Base-by-base conservation (phyloP, 2,888 invertebrate genomes). In the Falcaria lacertinaria region DNA sequence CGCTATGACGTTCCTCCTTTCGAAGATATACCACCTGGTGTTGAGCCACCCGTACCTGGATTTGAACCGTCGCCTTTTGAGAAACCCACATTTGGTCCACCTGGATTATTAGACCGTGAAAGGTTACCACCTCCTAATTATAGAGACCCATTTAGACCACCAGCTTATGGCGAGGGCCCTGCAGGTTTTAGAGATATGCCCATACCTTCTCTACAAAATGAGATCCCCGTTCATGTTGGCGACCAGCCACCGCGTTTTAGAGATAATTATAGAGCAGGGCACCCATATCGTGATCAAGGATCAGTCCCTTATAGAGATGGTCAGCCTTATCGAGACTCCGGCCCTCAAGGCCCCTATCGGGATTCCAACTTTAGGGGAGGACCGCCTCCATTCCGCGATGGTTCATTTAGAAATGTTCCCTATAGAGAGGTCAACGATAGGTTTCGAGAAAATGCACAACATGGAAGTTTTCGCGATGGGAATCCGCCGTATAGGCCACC, bases 11-110 rank as follows among this genome's bases (percentile, higher is more conserved):
- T 54, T 6, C 82, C 84, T 15, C 72, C 89, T 41, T 91, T 91
- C 59, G 92, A 92, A 57, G 90, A 91, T 34, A 86, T 90, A 44
- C 92, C 92, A 13, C 92, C 92, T 6, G 92, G 92, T 11, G 92
- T 92, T 1, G 92, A 92, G 62, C 92, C 92, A 4, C 90, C 92
- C 0, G 90, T 91, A 15, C 92, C 92, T 33, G 92, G 92, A 16
- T 91, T 91, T 64, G 92, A 92, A 64, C 88, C 89, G 16, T 86
- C 91, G 1, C 89, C 90, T 8, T 90, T 90, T 59, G 90, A 90
- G 57, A 89, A 89, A 57, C 82, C 83, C n/a, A 46, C 73, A 7
- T 85, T 86, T 53, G 81, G 76, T 15, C 77, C 81, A 38, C 68
- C 80, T 4, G 78, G 77, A 13, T 47, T 70, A 13, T 58, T 80